Evolutionary conservation across 2,888 invertebrate species (phyloP), one percentile per base, ranked within the genome.

Genomic region (Eristalis arbustorum): DNA sequence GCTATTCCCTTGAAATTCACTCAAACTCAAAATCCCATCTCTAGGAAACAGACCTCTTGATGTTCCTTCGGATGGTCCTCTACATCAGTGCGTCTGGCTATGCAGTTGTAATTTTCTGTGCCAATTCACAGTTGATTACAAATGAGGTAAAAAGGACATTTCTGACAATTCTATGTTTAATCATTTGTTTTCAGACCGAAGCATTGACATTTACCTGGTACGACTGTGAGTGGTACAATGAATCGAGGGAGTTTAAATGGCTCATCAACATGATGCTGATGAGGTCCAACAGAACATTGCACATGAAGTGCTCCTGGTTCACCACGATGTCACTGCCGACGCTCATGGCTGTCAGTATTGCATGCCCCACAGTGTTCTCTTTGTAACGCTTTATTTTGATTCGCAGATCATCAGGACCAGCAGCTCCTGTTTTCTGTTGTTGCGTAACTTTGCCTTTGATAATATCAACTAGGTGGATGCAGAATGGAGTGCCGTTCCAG

Each of bases 91-190:
- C 91, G 11, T 88, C 89, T 18, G 89, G 90, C 22, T 91, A 89
- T 81, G 89, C 91, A 88, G 89, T 91, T 28, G 84, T 90, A 37
- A 89, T 91, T 77, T 92, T 89, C 75, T 91, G 91, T 64, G 89
- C 89, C 40, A 91, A 91, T 82, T 91, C 91, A 1, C 92, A 92
- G 77, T 87, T 87, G 42, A 83, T 91, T 14, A 80, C 72, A 11
- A 78, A 76, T 34, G 89, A 89, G 80, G 59, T 59, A 59, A 25
- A 6, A 18, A 2, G 0, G n/a, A n/a, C 4, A 49, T 18, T 18
- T 49, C 18, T 1, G 5, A 42, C 18, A n/a, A 4, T 56, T n/a
- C 28, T 56, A 8, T 37, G 4, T 31, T 66, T 57, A 25, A 14
- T 80, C 37, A 13, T 1, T 3, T 18, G 18, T 61, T 62, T 3